Evolutionary conservation across 2,888 invertebrate genomes (phyloP).

Genomic region (Trachelus stipa): DNA sequence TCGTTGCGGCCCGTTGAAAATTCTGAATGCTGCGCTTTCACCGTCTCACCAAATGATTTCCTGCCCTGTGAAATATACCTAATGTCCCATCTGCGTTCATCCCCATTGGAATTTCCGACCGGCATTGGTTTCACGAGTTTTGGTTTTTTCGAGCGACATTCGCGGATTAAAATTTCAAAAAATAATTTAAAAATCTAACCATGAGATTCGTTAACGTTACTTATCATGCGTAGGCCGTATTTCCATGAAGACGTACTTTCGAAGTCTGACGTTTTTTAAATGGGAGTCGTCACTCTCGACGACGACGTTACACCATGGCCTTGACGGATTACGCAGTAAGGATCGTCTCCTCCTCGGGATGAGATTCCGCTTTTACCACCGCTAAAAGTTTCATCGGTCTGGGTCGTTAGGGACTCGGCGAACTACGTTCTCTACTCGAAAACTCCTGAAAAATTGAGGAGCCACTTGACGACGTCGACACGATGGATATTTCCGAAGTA

Average conservation of each 20-base stretch:
- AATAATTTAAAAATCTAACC: not conserved
- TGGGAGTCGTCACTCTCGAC: not conserved
- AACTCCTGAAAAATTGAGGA: constrained; percentile 18
- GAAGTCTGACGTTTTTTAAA: not conserved
- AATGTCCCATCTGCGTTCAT: not conserved
- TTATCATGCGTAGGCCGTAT: not conserved
- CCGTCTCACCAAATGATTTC: not conserved
- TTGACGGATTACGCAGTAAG: not conserved
- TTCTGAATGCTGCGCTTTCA: not conserved
- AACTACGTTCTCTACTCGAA: constrained; percentile 14
- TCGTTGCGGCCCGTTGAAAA: not conserved
- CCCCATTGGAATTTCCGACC: not conserved
- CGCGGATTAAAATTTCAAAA: not conserved
- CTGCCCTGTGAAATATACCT: not conserved
- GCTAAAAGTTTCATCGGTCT: constrained; percentile 44
- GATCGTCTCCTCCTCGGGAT: constrained; percentile 18
- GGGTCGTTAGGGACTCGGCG: constrained; percentile 23
- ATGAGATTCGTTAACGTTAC: not conserved
- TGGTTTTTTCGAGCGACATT: not conserved
- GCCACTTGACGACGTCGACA: constrained; percentile 19
- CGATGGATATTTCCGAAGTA: not conserved
- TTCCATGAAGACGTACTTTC: not conserved
- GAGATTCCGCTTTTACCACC: constrained; percentile 46
- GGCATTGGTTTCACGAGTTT: not conserved
- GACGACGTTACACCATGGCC: not conserved